These are phyloP conservation scores for Pararge aegeria DNA, from an alignment of 1,140 invertebrate genomes.

Conservation along the genomic window DNA sequence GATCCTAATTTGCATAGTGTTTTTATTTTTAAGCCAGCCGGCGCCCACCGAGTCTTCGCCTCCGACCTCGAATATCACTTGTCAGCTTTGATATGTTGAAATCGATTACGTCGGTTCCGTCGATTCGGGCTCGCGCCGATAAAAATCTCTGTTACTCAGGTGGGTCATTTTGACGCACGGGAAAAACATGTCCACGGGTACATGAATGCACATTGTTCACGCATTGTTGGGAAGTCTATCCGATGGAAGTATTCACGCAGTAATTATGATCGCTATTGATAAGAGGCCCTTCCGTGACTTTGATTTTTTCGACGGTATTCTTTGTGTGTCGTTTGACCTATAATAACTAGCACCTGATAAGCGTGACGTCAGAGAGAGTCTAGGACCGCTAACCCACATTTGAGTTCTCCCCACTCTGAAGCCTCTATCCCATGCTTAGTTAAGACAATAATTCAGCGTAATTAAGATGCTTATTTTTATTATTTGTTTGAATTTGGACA, in stretches of 20 bases:
- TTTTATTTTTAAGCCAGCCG: constrained; percentile 69
- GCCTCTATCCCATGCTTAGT: too few relatives aligned
- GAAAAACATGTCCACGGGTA: constrained; percentile 54
- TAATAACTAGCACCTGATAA: too few relatives aligned
- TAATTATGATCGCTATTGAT: constrained; percentile 67
- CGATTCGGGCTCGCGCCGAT: constrained; percentile 52
- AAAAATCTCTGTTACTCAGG: constrained; percentile 58
- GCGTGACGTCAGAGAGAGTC: too few relatives aligned
- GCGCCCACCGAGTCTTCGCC: constrained; percentile 60
- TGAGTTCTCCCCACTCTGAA: too few relatives aligned
- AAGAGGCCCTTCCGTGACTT: constrained; percentile 39
- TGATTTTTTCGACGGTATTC: neutral
- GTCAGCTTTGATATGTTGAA: constrained; percentile 66
- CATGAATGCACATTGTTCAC: constrained; percentile 61
- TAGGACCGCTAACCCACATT: too few relatives aligned
- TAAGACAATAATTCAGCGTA: too few relatives aligned
- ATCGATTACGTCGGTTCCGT: constrained; percentile 63
- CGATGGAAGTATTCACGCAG: constrained; percentile 66
- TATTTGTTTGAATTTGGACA: too few relatives aligned
- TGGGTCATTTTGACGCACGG: constrained; percentile 52
- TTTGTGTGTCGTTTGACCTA: too few relatives aligned
- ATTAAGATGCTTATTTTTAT: too few relatives aligned
- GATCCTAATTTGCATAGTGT: constrained; percentile 65
- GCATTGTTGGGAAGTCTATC: constrained; percentile 56
- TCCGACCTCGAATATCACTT: constrained; percentile 61